Evolutionary conservation across 2,888 invertebrate genomes (phyloP).

Genomic region (Epirrhoe alternata): DNA sequence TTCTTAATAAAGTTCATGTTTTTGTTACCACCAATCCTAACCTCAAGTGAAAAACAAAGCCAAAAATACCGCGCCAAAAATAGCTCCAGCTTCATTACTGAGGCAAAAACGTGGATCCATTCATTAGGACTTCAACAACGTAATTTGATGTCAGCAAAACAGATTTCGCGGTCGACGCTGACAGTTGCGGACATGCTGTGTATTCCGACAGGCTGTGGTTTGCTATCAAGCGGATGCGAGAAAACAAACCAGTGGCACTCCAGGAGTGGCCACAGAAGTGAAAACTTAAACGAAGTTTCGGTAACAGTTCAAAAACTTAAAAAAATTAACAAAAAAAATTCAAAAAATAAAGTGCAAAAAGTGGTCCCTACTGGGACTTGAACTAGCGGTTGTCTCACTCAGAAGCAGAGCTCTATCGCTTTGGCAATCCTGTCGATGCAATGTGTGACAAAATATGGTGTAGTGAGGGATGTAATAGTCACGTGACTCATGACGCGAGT

Average conservation of each 20-base stretch:
- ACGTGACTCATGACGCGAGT: no score
- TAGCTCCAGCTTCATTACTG: conserved; percentile 29
- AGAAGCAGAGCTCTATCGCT: no score
- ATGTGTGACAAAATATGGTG: no score
- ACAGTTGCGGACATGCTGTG: conserved; percentile 35
- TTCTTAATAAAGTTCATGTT: background rate
- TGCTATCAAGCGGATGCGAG: background rate
- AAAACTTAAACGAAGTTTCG: no score
- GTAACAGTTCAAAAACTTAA: no score
- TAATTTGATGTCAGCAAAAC: conserved; percentile 41
- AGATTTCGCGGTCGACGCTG: conserved; percentile 38
- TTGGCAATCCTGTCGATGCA: no score
- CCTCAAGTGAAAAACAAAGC: background rate
- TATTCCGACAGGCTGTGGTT: conserved; percentile 17
- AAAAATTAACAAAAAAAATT: no score
- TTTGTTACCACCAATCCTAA: background rate
- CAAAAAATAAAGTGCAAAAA: no score
- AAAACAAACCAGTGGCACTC: background rate
- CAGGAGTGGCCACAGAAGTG: background rate
- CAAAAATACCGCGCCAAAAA: conserved; percentile 19
- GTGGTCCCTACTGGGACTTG: no score
- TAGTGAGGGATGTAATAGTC: no score
- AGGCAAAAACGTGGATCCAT: conserved; percentile 25
- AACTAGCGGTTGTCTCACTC: no score
- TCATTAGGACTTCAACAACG: conserved; percentile 38